phyloP scores from a whole-genome alignment of 2,113 vertebrate genomes.

The Heterocephalus glaber region DNA sequence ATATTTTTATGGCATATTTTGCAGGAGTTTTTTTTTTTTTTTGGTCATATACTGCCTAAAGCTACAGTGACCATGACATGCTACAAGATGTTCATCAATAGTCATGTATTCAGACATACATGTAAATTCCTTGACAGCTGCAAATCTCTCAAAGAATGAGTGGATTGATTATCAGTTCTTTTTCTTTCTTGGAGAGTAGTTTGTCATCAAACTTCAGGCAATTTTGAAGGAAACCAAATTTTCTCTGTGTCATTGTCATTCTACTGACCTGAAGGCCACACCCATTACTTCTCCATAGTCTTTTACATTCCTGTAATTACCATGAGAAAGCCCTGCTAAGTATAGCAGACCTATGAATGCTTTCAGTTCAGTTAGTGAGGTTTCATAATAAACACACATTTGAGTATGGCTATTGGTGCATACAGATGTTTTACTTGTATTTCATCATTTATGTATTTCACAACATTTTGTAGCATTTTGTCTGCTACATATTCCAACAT shows the following conservation, averaged over 20 bases:
- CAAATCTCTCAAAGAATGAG: not conserved
- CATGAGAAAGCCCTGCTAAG: not conserved
- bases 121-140: not conserved
- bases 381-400: not conserved
- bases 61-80: not conserved
- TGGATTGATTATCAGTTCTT: not conserved
- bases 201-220: not conserved
- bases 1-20: not conserved
- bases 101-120: not conserved
- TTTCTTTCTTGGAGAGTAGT: not conserved
- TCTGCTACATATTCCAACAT: not conserved
- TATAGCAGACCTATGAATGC: not conserved
- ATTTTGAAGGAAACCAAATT: not conserved
- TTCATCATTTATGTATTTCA: not conserved
- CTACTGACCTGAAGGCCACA: not conserved
- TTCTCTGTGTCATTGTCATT: not conserved
- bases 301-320: not conserved
- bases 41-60: not conserved
- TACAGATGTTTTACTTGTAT: not conserved
- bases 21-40: not conserved
- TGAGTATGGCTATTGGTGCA: not conserved
- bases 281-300: not conserved
- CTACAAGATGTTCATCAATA: not conserved
- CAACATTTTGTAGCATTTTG: not conserved
- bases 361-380: not conserved